Evolutionary conservation across 2,888 invertebrate genomes (phyloP).

Genomic region (Belgica antarctica): DNA sequence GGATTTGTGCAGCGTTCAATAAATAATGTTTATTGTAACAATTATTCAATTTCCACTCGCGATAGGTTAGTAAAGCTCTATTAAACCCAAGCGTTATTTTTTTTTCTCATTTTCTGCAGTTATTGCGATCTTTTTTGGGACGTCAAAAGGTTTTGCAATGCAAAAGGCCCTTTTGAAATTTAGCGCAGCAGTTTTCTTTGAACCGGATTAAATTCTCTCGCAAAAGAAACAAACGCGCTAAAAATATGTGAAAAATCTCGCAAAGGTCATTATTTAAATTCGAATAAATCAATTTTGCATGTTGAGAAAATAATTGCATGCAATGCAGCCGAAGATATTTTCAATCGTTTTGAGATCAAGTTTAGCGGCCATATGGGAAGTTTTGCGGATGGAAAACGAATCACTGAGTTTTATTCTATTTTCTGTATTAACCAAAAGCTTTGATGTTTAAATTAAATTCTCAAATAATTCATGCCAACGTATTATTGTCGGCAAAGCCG

Average conservation of each 20-base stretch:
- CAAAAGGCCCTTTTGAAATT: constrained; percentile 11
- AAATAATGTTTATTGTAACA: constrained; percentile 27
- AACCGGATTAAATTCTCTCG: not conserved
- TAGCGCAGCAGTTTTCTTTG: not conserved
- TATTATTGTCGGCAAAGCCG: too few species aligned
- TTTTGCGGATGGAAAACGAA: too few species aligned
- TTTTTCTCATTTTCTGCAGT: not conserved
- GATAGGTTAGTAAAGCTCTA: constrained; percentile 31
- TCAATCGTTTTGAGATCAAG: too few species aligned
- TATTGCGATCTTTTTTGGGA: not conserved
- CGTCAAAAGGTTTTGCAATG: not conserved
- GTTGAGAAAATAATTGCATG: not conserved
- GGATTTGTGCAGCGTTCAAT: not conserved
- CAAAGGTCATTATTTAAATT: constrained; percentile 20
- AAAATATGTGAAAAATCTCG: not conserved
- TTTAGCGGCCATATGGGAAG: too few species aligned
- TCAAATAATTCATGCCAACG: too few species aligned
- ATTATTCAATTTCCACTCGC: constrained; percentile 28
- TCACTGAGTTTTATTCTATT: too few species aligned
- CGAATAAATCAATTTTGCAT: constrained; percentile 9
- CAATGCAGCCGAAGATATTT: too few species aligned
- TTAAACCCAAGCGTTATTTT: not conserved
- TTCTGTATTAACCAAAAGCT: too few species aligned
- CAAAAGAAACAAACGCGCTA: not conserved
- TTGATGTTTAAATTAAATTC: too few species aligned